Evolutionary conservation across 2,113 vertebrate species (phyloP).

Genomic region (Pseudopodoces humilis): DNA sequence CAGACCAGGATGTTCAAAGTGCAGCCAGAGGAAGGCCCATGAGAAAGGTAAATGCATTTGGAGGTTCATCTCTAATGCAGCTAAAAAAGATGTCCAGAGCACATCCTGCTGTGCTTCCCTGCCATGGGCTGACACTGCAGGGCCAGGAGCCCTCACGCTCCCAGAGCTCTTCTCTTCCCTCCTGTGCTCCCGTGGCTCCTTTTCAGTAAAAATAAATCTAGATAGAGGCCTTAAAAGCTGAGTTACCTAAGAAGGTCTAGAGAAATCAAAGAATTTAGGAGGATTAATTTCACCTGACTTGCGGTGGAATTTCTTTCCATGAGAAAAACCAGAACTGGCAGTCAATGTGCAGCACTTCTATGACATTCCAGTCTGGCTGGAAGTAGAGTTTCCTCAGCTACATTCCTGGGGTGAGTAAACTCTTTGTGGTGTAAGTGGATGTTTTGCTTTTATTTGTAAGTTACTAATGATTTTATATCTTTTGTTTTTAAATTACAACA

Average conservation of each 20-base stretch:
- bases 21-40: not conserved
- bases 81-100: not conserved
- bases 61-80: not conserved
- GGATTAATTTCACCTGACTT: not conserved
- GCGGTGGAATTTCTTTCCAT: not conserved
- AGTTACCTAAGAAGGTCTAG: not conserved
- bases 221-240: not conserved
- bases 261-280: not conserved
- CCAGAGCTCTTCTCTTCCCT: not conserved
- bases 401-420: not conserved
- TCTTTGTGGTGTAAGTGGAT: not conserved
- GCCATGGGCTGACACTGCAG: not conserved
- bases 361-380: not conserved
- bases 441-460: not conserved
- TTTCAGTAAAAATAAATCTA: not conserved
- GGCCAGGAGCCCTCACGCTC: not conserved
- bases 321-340: not conserved
- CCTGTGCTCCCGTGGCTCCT: fast-evolving
- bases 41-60: not conserved
- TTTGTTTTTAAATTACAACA: not conserved
- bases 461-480: not conserved
- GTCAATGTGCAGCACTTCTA: not conserved
- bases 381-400: not conserved
- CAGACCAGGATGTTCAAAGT: not conserved
- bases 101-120: not conserved